These are phyloP conservation scores for Catostomus latipinnis DNA, from an alignment of 2,797 vertebrate species.

Conservation along the genomic window DNA sequence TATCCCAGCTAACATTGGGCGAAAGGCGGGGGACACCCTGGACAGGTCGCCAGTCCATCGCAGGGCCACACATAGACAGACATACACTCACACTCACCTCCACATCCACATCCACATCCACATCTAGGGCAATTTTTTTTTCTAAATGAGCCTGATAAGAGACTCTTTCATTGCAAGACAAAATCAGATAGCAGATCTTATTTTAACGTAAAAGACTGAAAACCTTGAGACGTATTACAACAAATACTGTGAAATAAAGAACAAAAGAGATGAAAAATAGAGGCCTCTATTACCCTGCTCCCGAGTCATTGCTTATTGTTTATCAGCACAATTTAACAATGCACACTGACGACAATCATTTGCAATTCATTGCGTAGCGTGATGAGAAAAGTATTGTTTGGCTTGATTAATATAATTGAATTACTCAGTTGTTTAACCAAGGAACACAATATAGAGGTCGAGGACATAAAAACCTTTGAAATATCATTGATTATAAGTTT, in stretches of 20 bases:
- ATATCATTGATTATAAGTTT: neutral
- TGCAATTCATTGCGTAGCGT: constrained; percentile 45
- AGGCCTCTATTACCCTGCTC: constrained; percentile 49
- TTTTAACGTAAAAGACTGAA: constrained; percentile 56
- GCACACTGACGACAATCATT: constrained; percentile 59
- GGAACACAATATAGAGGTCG: constrained; percentile 21
- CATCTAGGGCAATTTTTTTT: too few species aligned
- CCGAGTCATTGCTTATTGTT: constrained; percentile 56
- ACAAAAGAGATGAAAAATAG: neutral
- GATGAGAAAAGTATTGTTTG: constrained; percentile 51
- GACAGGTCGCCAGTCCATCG: too few species aligned
- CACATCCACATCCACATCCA: too few species aligned
- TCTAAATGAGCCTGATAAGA: constrained; percentile 76
- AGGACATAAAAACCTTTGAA: constrained; percentile 31
- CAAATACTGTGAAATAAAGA: constrained; percentile 35
- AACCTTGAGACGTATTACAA: constrained; percentile 36
- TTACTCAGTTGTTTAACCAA: constrained; percentile 51
- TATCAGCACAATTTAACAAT: constrained; percentile 58
- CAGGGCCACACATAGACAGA: too few species aligned
- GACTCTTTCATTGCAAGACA: constrained; percentile 56
- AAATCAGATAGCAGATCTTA: constrained; percentile 67
- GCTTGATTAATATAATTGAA: constrained; percentile 55
- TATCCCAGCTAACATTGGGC: too few species aligned
- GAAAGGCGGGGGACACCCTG: too few species aligned
- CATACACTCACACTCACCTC: too few species aligned